Conservation (phyloP, 2,113 vertebrate species). For the Tragelaphus buxtoni region DNA sequence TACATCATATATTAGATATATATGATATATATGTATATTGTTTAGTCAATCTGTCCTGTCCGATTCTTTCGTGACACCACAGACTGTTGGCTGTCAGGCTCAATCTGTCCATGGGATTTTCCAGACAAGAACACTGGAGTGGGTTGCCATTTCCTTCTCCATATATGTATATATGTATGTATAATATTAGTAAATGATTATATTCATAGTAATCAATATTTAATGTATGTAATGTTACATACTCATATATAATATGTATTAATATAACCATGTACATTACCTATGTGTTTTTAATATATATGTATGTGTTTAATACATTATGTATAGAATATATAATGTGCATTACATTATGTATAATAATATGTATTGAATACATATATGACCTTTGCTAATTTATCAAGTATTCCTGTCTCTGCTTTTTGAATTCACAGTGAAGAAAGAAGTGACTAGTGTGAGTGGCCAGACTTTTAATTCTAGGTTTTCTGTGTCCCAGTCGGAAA, state of each 20-base stretch:
- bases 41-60: background rate
- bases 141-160: background rate
- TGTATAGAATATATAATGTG: background rate
- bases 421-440: background rate
- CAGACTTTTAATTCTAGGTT: background rate
- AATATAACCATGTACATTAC: background rate
- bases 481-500: background rate
- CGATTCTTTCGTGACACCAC: background rate
- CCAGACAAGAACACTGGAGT: background rate
- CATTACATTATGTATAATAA: background rate
- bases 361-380: conserved; percentile 66
- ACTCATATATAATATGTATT: background rate
- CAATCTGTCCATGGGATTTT: background rate
- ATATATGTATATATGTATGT: background rate
- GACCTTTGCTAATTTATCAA: conserved; percentile 31
- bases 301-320: background rate
- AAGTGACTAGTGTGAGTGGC: background rate
- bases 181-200: background rate
- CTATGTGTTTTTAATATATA: background rate
- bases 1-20: background rate
- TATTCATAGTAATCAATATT: background rate
- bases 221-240: background rate
- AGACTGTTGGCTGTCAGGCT: background rate
- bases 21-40: background rate
- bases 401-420: background rate